Conservation (phyloP, 2,888 invertebrate genomes). For the Drosophila kambysellisi region DNA sequence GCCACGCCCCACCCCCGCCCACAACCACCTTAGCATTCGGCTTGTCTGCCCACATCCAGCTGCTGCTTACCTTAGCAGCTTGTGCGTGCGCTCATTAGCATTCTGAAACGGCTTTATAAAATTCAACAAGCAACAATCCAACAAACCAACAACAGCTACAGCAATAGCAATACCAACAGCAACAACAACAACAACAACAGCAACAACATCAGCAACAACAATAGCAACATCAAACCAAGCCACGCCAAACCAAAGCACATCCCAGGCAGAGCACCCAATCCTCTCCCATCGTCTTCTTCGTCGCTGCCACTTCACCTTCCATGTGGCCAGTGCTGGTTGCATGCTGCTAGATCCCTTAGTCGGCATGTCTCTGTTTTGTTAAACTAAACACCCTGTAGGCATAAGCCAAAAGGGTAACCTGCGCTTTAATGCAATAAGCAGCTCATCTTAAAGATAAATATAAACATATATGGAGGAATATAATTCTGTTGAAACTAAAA, state of each 20-base stretch:
- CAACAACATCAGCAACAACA: constrained; percentile 7
- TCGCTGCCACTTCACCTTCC: constrained; percentile 11
- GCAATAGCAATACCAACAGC: constrained; percentile 18
- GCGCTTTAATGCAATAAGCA: background rate
- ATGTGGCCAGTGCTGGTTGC: constrained; percentile 35
- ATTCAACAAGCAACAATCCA: constrained; percentile 79
- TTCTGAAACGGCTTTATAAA: constrained; percentile 81
- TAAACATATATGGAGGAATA: background rate
- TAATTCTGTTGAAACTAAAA: background rate
- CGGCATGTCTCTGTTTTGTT: constrained; percentile 57
- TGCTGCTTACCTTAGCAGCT: constrained; percentile 67
- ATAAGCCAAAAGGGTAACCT: constrained; percentile 13
- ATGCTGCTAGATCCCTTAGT: constrained; percentile 45
- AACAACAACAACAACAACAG: constrained; percentile 16
- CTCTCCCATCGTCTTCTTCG: background rate
- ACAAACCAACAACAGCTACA: constrained; percentile 43
- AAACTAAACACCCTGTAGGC: constrained; percentile 40
- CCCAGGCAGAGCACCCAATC: background rate
- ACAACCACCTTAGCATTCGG: background rate
- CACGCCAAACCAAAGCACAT: constrained; percentile 5
- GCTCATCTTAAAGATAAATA: background rate
- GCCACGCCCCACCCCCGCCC: constrained; percentile 53
- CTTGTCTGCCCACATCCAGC: constrained; percentile 15
- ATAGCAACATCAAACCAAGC: constrained; percentile 24
- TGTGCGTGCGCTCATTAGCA: constrained; percentile 82